Conservation (phyloP, 2,797 vertebrate species). For the Dallia pectoralis region DNA sequence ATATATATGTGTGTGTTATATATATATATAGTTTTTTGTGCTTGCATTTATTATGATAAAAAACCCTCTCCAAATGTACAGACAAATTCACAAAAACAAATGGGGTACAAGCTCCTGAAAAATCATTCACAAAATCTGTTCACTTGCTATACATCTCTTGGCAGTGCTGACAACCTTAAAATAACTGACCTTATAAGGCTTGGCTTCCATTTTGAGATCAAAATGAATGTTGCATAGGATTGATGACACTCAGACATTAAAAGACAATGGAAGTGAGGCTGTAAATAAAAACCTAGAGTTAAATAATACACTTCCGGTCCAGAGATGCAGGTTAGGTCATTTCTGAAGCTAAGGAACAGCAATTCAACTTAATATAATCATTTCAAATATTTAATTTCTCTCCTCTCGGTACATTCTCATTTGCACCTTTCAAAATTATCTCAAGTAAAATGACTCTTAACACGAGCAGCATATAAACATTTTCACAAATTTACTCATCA, state of each 20-base stretch:
- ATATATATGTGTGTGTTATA: no score
- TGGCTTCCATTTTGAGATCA: slow-evolving; percentile 77
- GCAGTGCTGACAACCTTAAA: slow-evolving; percentile 72
- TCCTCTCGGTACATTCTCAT: slow-evolving; percentile 40
- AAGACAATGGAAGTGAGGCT: slow-evolving; percentile 59
- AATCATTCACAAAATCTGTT: slow-evolving; percentile 66
- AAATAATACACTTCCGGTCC: slow-evolving; percentile 17
- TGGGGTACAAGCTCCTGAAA: slow-evolving; percentile 56
- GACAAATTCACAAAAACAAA: slow-evolving; percentile 55
- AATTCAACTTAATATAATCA: slow-evolving; percentile 34
- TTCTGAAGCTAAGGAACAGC: slow-evolving; percentile 36
- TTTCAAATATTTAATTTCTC: slow-evolving; percentile 27
- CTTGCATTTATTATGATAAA: slow-evolving; percentile 71
- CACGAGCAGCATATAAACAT: slow-evolving; percentile 68
- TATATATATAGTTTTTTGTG: slow-evolving; percentile 74
- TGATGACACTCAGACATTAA: slow-evolving; percentile 68
- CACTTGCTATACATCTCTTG: slow-evolving; percentile 75
- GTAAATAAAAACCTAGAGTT: slow-evolving; percentile 8
- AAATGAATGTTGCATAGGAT: slow-evolving; percentile 92
- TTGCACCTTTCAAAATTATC: slow-evolving; percentile 42
- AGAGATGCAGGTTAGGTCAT: slow-evolving; percentile 37
- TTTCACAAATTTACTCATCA: slow-evolving; percentile 52
- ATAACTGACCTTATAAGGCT: slow-evolving; percentile 54
- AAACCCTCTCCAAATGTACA: slow-evolving; percentile 70
- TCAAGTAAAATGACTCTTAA: slow-evolving; percentile 55